A percentile compares a stretch with the other conserved stretches of the same genome.
Evolutionary conservation across 2,797 vertebrate genomes (phyloP).

Genomic region (Protosalanx chinensis): DNA sequence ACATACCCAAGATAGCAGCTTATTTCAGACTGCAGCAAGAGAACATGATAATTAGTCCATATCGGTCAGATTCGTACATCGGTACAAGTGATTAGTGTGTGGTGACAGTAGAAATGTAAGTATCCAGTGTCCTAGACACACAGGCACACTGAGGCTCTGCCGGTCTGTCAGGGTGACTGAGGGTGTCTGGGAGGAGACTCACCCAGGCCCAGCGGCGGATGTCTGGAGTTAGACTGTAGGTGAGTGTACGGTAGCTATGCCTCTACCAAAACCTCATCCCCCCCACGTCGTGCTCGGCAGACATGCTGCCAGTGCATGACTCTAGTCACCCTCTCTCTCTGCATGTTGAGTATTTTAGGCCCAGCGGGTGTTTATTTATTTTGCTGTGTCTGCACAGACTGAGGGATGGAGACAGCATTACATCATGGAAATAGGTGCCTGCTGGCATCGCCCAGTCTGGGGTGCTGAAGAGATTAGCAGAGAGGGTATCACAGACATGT

Average conservation of each 20-base stretch:
- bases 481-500: too few species aligned
- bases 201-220: neutral
- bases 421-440: constrained; percentile 66
- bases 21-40: too few species aligned
- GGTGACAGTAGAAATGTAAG: too few species aligned
- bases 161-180: too few species aligned
- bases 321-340: constrained; percentile 49
- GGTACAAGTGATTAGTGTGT: too few species aligned
- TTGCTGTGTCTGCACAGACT: constrained; percentile 54
- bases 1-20: too few species aligned
- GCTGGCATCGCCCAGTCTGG: constrained; percentile 57
- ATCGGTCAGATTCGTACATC: too few species aligned
- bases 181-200: neutral
- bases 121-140: too few species aligned
- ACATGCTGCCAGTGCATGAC: constrained; percentile 17
- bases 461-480: constrained; percentile 6
- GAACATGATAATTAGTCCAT: too few species aligned
- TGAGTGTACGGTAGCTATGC: neutral
- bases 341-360: constrained; percentile 57
- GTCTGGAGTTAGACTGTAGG: constrained; percentile 25
- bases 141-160: too few species aligned
- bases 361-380: constrained; percentile 51
- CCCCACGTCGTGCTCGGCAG: neutral
- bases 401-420: constrained; percentile 52
- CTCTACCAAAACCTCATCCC: neutral